Conservation (phyloP, 2,113 vertebrate species). For the Oncorhynchus nerka region DNA sequence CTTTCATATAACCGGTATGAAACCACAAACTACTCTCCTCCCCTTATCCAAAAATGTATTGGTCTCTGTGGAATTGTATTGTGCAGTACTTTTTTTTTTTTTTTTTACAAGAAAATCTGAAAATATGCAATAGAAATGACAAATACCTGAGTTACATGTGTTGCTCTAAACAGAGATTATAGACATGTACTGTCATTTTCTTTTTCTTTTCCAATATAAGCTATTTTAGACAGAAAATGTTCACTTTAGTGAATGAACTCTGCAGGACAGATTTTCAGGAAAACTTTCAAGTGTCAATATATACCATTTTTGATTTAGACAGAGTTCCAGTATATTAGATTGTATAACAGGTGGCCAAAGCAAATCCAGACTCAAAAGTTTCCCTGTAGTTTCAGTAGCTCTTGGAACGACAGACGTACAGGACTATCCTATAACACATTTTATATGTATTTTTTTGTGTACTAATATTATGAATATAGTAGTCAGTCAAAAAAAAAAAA, state of each 20-base stretch:
- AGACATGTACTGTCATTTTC: not conserved
- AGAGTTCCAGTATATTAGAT: constrained; percentile 44
- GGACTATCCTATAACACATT: constrained; percentile 33
- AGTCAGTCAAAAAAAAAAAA: constrained; percentile 45
- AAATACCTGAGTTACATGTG: constrained; percentile 32
- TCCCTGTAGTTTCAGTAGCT: constrained; percentile 34
- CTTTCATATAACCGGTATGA: constrained; percentile 39
- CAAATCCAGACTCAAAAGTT: constrained; percentile 41
- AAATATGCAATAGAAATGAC: constrained; percentile 67
- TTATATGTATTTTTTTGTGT: constrained; percentile 46
- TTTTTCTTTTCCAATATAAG: constrained; percentile 52
- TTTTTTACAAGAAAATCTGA: constrained; percentile 37
- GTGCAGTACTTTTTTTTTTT: not conserved
- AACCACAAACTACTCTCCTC: constrained; percentile 57
- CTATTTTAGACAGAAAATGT: constrained; percentile 57
- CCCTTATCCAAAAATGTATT: constrained; percentile 57
- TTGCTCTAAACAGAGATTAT: not conserved
- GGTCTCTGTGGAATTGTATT: constrained; percentile 20
- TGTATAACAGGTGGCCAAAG: constrained; percentile 71
- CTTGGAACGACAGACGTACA: constrained; percentile 50
- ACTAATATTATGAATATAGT: constrained; percentile 68
- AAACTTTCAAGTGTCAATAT: constrained; percentile 35
- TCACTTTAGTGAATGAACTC: constrained; percentile 41
- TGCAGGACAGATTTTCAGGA: constrained; percentile 64
- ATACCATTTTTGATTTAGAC: constrained; percentile 30